Base-by-base conservation (phyloP, 2,888 invertebrate species). In the Ommatoiulus sabulosus region DNA sequence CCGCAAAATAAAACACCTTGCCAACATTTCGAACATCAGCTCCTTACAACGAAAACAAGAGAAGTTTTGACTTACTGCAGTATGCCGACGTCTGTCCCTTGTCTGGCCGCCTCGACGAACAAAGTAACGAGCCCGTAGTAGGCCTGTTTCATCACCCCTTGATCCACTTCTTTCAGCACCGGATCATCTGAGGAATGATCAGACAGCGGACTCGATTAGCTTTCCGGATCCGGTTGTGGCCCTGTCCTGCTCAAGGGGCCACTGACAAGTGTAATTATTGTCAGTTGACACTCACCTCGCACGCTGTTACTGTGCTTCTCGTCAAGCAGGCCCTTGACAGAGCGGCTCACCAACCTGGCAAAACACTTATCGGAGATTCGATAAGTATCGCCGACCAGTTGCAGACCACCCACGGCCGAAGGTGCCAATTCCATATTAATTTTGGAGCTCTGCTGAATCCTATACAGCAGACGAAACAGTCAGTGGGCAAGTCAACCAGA, bases 391-490 rank as follows among this genome's bases (percentile, higher is more conserved):
- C 87, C 89, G 15, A 80, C 89, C 43, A 88, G 12, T 44, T 87
- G 87, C 46, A 89, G 80, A 44, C 87, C 89, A 87, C 80, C 87
- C 43, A 89, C 17, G n/a, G 80, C 84, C 8, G 88, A 87, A 44
- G 20, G 7, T 20, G 87, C 35, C 35, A 89, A 46, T 80, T 89
- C 89, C 89, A 89, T 89, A 8, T 88, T 87, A 7, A 46, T 46
- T 46, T 46, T 10, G 46, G 46, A 5, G 46, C 10, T 46, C n/a
- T n/a, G n/a, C n/a, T n/a, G n/a, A n/a, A n/a, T n/a, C n/a, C n/a
- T 46, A 46, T 46, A 7, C 46, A 5, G 46, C 10, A 5, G 46
- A 7, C 46, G 46, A n/a, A n/a, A 46, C 10, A 46, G 46, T 5
- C 46, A 46, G 46, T 46, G 10, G 46, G 10, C 5, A 46, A n/a